Evolutionary conservation across 1,140 invertebrate genomes (phyloP).

Genomic region (Lepidurus apus): DNA sequence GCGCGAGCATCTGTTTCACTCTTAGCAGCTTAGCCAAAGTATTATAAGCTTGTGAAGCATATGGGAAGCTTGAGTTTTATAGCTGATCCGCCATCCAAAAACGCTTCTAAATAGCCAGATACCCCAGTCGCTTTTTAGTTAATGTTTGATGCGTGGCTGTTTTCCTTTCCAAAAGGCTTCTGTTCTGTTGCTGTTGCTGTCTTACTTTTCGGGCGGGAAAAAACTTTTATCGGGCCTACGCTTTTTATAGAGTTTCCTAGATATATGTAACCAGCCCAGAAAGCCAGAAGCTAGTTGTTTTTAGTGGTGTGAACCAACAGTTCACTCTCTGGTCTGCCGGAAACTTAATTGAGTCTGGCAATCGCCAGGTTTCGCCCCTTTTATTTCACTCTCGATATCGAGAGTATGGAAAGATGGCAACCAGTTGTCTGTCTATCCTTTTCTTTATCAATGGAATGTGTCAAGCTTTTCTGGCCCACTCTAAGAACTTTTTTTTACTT

Average conservation of each 20-base stretch:
- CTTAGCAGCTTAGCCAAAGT: not conserved
- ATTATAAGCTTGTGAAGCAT: constrained; percentile 5
- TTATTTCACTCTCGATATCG: not conserved
- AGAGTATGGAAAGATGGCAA: not conserved
- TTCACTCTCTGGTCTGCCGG: not conserved
- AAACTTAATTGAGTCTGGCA: constrained; percentile 22
- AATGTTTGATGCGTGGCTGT: not conserved
- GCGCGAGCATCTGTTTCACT: not conserved
- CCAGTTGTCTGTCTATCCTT: constrained; percentile 17
- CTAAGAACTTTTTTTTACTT: not conserved
- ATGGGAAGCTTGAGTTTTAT: constrained; percentile 16
- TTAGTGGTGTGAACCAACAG: not conserved
- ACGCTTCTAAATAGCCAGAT: constrained; percentile 3
- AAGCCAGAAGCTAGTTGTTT: not conserved
- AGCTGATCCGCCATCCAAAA: constrained; percentile 9
- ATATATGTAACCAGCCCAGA: not conserved
- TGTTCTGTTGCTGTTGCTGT: not conserved
- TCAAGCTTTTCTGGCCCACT: constrained; percentile 10
- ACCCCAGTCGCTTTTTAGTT: not conserved
- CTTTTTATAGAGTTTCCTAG: constrained; percentile 8
- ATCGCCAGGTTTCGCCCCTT: not conserved
- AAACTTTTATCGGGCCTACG: not conserved
- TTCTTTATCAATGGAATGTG: not conserved
- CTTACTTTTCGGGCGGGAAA: not conserved
- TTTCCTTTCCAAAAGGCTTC: not conserved